These are phyloP conservation scores for Hippocampus abdominalis DNA, from an alignment of 2,113 vertebrate genomes.

Conservation along the genomic window DNA sequence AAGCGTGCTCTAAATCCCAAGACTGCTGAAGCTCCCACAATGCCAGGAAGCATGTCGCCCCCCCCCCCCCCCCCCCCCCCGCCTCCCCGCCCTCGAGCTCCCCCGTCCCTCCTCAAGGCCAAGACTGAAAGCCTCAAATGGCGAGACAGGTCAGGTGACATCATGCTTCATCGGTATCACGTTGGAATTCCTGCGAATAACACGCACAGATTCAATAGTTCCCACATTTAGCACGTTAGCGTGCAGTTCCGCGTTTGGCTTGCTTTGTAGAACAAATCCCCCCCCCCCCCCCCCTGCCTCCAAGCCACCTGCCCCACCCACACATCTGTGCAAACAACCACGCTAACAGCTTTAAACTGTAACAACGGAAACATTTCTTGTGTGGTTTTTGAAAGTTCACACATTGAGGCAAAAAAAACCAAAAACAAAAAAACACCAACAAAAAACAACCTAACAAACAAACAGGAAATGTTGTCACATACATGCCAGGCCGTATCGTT, in stretches of 20 bases:
- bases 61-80: slow-evolving; percentile 17
- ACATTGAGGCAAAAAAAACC: background rate
- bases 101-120: slow-evolving; percentile 41
- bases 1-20: slow-evolving; percentile 48
- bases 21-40: slow-evolving; percentile 64
- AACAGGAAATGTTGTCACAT: too few species aligned
- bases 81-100: background rate
- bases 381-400: background rate
- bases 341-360: background rate
- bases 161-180: background rate
- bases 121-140: slow-evolving; percentile 31
- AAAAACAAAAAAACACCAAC: too few species aligned
- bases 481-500: too few species aligned
- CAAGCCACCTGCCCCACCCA: background rate
- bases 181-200: background rate
- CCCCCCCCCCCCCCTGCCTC: background rate
- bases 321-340: background rate
- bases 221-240: background rate
- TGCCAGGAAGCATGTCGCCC: slow-evolving; percentile 62
- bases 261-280: background rate
- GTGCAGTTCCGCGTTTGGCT: background rate
- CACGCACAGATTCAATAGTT: background rate
- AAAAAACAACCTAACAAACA: too few species aligned
- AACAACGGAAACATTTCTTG: background rate
- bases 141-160: background rate